A percentile compares a stretch with the other conserved stretches of the same genome.
phyloP scores from a whole-genome alignment of 2,797 vertebrate species.

The Emydoidea blandingii region DNA sequence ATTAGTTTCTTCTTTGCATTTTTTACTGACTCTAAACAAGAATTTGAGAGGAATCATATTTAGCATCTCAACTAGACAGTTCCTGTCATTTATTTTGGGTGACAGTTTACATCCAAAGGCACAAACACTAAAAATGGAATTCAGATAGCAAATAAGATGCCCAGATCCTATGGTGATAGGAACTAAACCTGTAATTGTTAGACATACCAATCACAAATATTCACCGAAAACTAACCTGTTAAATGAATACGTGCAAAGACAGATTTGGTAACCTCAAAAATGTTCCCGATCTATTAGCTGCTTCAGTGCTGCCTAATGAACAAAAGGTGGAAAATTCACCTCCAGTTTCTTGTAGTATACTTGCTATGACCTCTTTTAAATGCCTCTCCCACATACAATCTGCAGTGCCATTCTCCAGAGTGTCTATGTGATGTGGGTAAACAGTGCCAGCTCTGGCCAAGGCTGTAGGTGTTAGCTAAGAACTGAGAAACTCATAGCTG shows the following conservation, averaged over 20 bases:
- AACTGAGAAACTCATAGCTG: no score
- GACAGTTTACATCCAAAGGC: no score
- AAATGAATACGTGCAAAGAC: neutral
- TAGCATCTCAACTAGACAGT: no score
- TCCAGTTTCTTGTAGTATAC: neutral
- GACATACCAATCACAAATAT: neutral
- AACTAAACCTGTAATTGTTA: no score
- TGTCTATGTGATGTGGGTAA: neutral
- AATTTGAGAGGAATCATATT: no score
- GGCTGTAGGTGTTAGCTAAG: no score
- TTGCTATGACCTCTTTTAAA: neutral
- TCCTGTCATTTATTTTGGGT: no score
- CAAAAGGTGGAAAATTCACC: neutral
- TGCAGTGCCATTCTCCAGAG: neutral
- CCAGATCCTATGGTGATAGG: no score
- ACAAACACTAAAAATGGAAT: neutral
- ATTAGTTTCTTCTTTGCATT: neutral
- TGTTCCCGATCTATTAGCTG: neutral
- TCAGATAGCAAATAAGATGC: neutral
- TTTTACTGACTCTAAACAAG: neutral
- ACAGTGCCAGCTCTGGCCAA: no score
- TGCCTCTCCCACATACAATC: rapidly evolving
- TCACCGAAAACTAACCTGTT: neutral
- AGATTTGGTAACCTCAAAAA: neutral
- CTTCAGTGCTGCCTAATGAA: conserved; percentile 8